Evolutionary conservation across 2,113 vertebrate genomes (phyloP).

Genomic region (Podilymbus podiceps): DNA sequence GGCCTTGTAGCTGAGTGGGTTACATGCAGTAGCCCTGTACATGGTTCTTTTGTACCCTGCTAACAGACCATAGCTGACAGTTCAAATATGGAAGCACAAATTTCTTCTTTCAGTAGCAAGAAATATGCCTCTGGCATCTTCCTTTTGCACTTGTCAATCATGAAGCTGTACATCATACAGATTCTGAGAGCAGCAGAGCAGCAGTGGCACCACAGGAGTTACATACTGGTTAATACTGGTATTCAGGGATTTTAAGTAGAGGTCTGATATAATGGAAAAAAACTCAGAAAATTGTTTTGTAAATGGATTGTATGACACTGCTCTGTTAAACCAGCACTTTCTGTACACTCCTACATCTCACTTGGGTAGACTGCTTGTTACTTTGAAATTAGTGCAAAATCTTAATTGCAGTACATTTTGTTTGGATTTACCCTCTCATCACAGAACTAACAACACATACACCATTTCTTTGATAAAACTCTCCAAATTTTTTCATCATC

Average conservation of each 20-base stretch:
- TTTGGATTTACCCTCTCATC: background rate
- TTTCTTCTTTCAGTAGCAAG: background rate
- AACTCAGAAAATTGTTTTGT: background rate
- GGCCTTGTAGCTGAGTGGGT: background rate
- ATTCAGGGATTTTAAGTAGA: background rate
- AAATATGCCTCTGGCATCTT: background rate
- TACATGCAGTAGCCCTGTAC: fast-evolving
- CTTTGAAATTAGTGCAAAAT: background rate
- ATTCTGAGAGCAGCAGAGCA: background rate
- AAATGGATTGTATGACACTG: background rate
- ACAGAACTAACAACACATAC: background rate
- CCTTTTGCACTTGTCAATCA: background rate
- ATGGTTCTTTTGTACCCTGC: background rate
- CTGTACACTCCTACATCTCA: background rate
- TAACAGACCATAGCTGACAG: background rate
- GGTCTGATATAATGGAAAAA: background rate
- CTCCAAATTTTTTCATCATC: background rate
- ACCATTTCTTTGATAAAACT: background rate
- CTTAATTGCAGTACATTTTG: background rate
- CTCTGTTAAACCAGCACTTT: background rate
- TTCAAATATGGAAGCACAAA: background rate
- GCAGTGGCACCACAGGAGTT: background rate
- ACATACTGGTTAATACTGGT: background rate
- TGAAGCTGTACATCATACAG: background rate
- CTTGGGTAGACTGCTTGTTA: background rate